Percentiles rank a stretch among this genome's conserved stretches.
phyloP scores from a whole-genome alignment of 2,113 vertebrate species.

The Pituophis catenifer region DNA sequence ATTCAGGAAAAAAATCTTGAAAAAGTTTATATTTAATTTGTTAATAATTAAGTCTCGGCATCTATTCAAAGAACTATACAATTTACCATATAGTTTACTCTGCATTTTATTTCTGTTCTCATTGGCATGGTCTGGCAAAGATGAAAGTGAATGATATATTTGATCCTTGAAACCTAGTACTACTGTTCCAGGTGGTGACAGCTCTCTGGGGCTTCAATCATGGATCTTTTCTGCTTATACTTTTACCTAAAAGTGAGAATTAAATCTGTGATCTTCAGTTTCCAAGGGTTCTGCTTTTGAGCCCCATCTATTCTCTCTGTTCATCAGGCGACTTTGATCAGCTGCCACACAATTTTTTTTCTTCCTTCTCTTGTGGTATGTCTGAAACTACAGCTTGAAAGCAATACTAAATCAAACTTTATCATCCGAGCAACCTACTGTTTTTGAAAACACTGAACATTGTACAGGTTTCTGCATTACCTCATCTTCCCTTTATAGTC shows the following conservation, averaged over 20 bases:
- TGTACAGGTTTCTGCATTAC: not conserved
- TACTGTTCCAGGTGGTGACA: not conserved
- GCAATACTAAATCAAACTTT: not conserved
- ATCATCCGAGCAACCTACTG: not conserved
- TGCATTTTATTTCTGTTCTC: not conserved
- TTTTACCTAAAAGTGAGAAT: not conserved
- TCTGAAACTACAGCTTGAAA: not conserved
- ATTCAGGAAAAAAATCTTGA: not conserved
- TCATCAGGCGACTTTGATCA: not conserved
- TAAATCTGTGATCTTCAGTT: not conserved
- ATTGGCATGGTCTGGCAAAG: not conserved
- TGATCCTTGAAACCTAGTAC: not conserved
- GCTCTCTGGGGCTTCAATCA: not conserved
- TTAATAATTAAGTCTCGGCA: not conserved
- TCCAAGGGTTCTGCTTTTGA: not conserved
- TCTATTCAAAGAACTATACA: not conserved
- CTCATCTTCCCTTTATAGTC: not conserved
- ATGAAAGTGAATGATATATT: not conserved
- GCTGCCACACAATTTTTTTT: not conserved
- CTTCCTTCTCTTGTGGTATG: not conserved
- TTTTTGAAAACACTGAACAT: not conserved
- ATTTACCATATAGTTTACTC: not conserved
- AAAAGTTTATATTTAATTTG: not conserved
- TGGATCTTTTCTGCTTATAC: not conserved
- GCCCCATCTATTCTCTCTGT: not conserved